phyloP scores from a whole-genome alignment of 1,140 invertebrate genomes.

The Octopus sinensis region DNA sequence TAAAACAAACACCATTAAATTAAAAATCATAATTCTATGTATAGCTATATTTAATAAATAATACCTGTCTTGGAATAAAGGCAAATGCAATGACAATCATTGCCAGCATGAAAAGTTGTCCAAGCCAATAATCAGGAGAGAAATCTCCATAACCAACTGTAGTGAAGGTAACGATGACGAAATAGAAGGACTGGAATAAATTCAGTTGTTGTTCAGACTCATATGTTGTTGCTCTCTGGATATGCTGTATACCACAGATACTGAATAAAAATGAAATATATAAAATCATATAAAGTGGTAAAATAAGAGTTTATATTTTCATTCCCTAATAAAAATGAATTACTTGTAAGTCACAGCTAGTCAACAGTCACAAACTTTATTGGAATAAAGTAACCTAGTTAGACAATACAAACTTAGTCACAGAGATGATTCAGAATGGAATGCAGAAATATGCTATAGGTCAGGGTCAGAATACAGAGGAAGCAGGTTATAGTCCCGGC shows the following conservation, averaged over 20 bases:
- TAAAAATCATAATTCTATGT: too few relatives aligned
- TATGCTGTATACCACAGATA: slow-evolving; percentile 92
- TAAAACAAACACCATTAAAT: too few relatives aligned
- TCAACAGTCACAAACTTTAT: not conserved
- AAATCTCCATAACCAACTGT: slow-evolving; percentile 79
- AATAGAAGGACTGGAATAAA: slow-evolving; percentile 92
- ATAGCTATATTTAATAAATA: not conserved
- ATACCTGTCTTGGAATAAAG: slow-evolving; percentile 88
- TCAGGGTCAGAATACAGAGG: too few relatives aligned
- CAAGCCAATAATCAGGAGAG: slow-evolving; percentile 94
- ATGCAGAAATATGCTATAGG: too few relatives aligned
- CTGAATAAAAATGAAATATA: slow-evolving; percentile 59
- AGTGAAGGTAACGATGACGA: slow-evolving; percentile 94
- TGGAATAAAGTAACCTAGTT: not conserved
- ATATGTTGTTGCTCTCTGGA: slow-evolving; percentile 72
- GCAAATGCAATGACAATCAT: slow-evolving; percentile 94
- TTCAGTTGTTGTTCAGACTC: slow-evolving; percentile 79
- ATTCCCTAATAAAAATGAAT: not conserved
- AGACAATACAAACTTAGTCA: not conserved
- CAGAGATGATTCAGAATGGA: too few relatives aligned
- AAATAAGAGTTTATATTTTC: not conserved
- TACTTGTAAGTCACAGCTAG: not conserved
- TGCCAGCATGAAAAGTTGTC: slow-evolving; percentile 88
- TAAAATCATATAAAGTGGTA: not conserved
- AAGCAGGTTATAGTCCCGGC: too few relatives aligned